Percentiles rank a stretch among this genome's conserved stretches.
phyloP scores from a whole-genome alignment of 2,113 vertebrate genomes.

The Cololabis saira region DNA sequence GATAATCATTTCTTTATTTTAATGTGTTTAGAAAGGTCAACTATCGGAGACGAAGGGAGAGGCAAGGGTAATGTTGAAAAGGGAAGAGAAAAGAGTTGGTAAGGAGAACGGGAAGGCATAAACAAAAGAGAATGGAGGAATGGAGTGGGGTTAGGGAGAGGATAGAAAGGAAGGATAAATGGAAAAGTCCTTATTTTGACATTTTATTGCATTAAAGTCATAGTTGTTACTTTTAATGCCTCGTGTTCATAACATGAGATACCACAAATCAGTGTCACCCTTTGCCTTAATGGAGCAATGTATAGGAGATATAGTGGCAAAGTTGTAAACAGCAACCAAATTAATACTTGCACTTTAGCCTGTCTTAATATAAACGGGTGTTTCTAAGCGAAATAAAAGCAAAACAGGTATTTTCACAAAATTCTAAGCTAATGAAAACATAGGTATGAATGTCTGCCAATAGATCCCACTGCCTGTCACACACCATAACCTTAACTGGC shows the following conservation, averaged over 20 bases:
- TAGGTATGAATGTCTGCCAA: neutral
- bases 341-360: neutral
- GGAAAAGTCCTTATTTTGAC: neutral
- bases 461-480: neutral
- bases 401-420: neutral
- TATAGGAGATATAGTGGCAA: neutral
- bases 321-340: neutral
- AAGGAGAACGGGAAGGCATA: neutral
- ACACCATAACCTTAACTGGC: neutral
- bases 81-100: neutral
- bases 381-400: neutral
- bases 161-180: neutral
- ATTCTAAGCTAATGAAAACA: neutral
- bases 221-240: no score
- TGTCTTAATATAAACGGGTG: neutral
- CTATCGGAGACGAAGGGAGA: neutral
- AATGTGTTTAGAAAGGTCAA: conserved; percentile 10
- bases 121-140: neutral
- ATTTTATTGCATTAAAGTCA: neutral
- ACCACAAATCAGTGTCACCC: neutral
- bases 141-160: neutral
- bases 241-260: no score
- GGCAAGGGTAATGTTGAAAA: neutral
- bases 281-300: neutral
- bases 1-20: conserved; percentile 42